Percentiles rank a stretch among this genome's conserved stretches.
These are phyloP conservation scores for Diarsia rubi DNA, from an alignment of 2,888 invertebrate genomes.

Conservation along the genomic window DNA sequence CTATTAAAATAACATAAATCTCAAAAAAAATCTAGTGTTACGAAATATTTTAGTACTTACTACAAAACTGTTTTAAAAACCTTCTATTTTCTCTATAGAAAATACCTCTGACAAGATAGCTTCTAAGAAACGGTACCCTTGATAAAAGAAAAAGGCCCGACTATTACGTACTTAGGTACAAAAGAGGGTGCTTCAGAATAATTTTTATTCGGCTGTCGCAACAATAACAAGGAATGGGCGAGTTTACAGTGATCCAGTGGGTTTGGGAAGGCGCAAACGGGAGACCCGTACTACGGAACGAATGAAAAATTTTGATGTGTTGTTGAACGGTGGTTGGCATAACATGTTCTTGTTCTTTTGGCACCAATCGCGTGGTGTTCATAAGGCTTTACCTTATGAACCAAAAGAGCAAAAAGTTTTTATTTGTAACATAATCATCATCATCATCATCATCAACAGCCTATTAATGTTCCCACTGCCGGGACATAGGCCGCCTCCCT, in stretches of 20 bases:
- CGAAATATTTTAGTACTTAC: not conserved
- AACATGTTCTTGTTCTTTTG: not conserved
- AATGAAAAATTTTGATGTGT: not conserved
- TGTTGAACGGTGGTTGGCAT: not conserved
- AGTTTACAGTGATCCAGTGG: slow-evolving; percentile 55
- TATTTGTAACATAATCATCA: no score
- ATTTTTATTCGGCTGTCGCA: slow-evolving; percentile 58
- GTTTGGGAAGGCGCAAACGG: slow-evolving; percentile 28
- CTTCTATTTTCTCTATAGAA: not conserved
- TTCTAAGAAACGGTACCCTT: slow-evolving; percentile 13
- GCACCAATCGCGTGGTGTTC: no score
- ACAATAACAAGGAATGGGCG: slow-evolving; percentile 54
- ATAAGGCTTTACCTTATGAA: no score
- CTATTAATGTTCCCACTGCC: no score
- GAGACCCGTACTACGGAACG: slow-evolving; percentile 36
- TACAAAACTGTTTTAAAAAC: not conserved
- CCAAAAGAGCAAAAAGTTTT: no score
- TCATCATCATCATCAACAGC: no score
- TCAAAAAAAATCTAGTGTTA: not conserved
- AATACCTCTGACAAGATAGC: slow-evolving; percentile 22
- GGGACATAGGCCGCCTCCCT: no score
- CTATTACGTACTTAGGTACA: slow-evolving; percentile 48
- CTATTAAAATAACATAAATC: no score
- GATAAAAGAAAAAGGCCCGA: slow-evolving; percentile 45
- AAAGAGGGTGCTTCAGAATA: slow-evolving; percentile 56